A percentile compares a stretch with the other conserved stretches of the same genome.
phyloP scores from a whole-genome alignment of 2,113 vertebrate species.

The Ploceus nigricollis region DNA sequence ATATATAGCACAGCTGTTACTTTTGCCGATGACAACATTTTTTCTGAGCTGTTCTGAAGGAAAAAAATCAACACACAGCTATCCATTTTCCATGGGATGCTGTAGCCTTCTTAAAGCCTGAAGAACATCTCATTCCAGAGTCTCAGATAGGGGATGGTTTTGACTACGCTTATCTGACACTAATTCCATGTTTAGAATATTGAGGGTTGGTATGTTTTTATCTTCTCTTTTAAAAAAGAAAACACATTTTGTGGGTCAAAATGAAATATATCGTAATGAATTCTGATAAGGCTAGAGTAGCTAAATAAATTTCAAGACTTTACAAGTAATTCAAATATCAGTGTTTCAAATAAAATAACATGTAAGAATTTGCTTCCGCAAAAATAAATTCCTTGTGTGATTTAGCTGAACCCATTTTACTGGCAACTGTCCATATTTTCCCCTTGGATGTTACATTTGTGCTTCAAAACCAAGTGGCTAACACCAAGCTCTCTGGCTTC shows the following conservation, averaged over 20 bases:
- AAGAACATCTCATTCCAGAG: conserved; percentile 32
- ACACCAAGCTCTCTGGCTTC: background rate
- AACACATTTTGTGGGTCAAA: conserved; percentile 33
- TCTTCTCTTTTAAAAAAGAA: conserved; percentile 59
- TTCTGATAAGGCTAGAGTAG: conserved; percentile 58
- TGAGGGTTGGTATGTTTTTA: conserved; percentile 69
- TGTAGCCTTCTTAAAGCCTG: conserved; percentile 1
- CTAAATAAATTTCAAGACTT: conserved; percentile 59
- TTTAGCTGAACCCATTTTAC: background rate
- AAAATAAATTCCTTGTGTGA: conserved; percentile 20
- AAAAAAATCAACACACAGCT: background rate
- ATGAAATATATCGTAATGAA: conserved; percentile 41
- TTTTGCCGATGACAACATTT: conserved; percentile 2
- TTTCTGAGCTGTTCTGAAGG: background rate
- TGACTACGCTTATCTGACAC: conserved; percentile 59
- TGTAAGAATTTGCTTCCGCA: conserved; percentile 27
- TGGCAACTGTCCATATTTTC: conserved; percentile 13
- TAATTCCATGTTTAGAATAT: conserved; percentile 73
- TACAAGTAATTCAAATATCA: conserved; percentile 63
- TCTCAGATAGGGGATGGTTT: conserved; percentile 51
- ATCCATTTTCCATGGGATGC: background rate
- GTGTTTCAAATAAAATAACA: conserved; percentile 43
- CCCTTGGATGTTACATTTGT: background rate
- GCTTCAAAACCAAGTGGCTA: background rate
- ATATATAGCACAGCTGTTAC: conserved; percentile 69